Conservation (phyloP, 2,888 invertebrate genomes). For the Drosophila limbata region DNA sequence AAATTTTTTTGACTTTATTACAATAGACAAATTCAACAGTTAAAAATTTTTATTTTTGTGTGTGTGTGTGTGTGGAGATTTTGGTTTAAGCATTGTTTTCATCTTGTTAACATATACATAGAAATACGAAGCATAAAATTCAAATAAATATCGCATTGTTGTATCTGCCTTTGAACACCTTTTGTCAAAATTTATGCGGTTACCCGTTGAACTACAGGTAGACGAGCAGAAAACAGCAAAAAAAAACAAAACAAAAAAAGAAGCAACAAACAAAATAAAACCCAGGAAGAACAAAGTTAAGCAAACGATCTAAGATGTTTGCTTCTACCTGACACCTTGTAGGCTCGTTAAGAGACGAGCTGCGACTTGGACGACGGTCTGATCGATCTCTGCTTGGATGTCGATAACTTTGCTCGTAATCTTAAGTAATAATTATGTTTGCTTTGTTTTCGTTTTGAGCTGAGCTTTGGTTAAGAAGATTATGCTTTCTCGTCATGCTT, state of each 20-base stretch:
- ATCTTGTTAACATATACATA: slow-evolving; percentile 24
- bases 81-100: slow-evolving; percentile 21
- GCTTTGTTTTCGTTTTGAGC: slow-evolving; percentile 32
- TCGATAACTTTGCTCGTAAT: slow-evolving; percentile 48
- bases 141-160: slow-evolving; percentile 37
- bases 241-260: neutral
- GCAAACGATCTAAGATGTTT: slow-evolving; percentile 33
- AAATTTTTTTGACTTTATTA: slow-evolving; percentile 11
- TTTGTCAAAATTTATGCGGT: slow-evolving; percentile 34
- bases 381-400: slow-evolving; percentile 3
- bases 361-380: slow-evolving; percentile 4
- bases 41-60: neutral
- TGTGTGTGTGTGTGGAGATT: slow-evolving; percentile 9
- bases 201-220: slow-evolving; percentile 38
- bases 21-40: slow-evolving; percentile 28
- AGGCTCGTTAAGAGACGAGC: slow-evolving; percentile 50
- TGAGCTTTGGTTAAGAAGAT: slow-evolving; percentile 6
- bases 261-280: slow-evolving; percentile 13
- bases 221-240: slow-evolving; percentile 19
- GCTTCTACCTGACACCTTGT: slow-evolving; percentile 34
- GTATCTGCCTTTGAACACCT: slow-evolving; percentile 24
- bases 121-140: slow-evolving; percentile 16
- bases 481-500: slow-evolving; percentile 7
- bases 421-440: slow-evolving; percentile 61
- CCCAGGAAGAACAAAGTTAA: slow-evolving; percentile 16